These are phyloP conservation scores for Pseudococcus longispinus DNA, from an alignment of 2,888 invertebrate species.

Conservation along the genomic window DNA sequence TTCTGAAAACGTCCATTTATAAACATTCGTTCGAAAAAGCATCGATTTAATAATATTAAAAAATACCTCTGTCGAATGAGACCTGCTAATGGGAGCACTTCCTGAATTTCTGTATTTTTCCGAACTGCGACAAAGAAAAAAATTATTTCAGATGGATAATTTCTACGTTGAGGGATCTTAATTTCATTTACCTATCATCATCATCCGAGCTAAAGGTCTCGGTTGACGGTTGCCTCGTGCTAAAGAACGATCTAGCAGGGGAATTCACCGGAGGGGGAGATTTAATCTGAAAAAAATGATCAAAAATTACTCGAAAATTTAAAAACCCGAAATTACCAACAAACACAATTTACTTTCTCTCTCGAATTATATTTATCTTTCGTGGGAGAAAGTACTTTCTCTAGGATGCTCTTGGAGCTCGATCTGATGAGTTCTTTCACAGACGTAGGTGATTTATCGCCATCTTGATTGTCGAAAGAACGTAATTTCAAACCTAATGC, in stretches of 20 bases:
- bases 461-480: conserved; percentile 51
- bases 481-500: conserved; percentile 1
- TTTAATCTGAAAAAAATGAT: conserved; percentile 21
- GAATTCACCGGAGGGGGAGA: conserved; percentile 38
- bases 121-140: background rate
- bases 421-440: conserved; percentile 68
- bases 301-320: background rate
- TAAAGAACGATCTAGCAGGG: conserved; percentile 64
- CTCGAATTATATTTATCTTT: conserved; percentile 68
- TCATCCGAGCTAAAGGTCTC: conserved; percentile 93
- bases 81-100: conserved; percentile 58
- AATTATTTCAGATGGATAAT: background rate
- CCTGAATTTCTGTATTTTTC: conserved; percentile 40
- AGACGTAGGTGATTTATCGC: conserved; percentile 59
- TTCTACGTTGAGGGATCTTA: background rate
- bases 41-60: background rate
- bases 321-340: background rate
- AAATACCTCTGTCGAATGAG: conserved; percentile 61
- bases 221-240: conserved; percentile 84
- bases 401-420: conserved; percentile 75
- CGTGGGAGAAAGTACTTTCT: conserved; percentile 78
- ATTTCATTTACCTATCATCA: conserved; percentile 64
- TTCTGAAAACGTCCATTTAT: background rate
- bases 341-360: conserved; percentile 63
- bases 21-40: background rate